Evolutionary conservation across 2,113 vertebrate species (phyloP).

Genomic region (Tragulus kanchil): DNA sequence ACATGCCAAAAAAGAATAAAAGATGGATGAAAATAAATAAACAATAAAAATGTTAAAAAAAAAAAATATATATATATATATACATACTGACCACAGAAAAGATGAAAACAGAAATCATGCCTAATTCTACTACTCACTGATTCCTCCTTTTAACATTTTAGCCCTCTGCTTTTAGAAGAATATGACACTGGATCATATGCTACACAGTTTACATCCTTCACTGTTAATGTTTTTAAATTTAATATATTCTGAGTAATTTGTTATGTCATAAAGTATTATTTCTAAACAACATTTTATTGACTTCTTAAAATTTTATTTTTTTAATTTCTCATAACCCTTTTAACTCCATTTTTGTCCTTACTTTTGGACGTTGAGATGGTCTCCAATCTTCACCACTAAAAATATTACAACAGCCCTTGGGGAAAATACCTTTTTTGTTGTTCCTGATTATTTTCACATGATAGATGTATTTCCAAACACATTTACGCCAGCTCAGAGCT

Average conservation of each 20-base stretch:
- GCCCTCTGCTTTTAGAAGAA: neutral
- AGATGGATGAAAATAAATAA: neutral
- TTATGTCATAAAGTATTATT: neutral
- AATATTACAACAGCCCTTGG: neutral
- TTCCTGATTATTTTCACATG: constrained; percentile 37
- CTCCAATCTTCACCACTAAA: constrained; percentile 33
- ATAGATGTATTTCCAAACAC: neutral
- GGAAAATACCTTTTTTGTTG: neutral
- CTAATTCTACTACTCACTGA: neutral
- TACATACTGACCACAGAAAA: neutral
- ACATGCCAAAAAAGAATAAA: too few species aligned
- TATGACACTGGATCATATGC: neutral
- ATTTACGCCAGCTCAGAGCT: neutral
- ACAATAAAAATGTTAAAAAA: too few species aligned
- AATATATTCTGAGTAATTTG: neutral
- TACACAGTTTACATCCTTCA: neutral
- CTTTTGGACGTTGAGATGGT: constrained; percentile 5
- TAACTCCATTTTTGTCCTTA: neutral
- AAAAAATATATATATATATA: neutral
- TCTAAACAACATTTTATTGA: constrained; percentile 12
- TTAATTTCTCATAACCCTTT: neutral
- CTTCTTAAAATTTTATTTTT: constrained; percentile 21
- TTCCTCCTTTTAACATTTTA: neutral
- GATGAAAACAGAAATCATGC: neutral
- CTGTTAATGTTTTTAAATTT: neutral